phyloP scores from a whole-genome alignment of 2,888 invertebrate genomes.

The Eupithecia abbreviata region DNA sequence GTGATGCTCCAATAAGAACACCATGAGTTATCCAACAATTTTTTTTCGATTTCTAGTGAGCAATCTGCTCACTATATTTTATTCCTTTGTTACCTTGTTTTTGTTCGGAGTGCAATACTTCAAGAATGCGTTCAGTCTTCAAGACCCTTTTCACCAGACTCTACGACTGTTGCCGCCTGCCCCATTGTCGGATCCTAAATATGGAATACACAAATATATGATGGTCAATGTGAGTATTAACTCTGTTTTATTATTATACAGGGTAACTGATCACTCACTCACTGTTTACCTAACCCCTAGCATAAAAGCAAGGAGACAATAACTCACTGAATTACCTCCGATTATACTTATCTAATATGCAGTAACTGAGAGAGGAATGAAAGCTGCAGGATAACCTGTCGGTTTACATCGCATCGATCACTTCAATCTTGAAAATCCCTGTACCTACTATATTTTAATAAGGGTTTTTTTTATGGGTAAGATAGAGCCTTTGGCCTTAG shows the following conservation, averaged over 20 bases:
- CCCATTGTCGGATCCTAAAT: constrained; percentile 75
- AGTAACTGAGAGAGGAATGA: background rate
- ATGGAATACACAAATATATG: constrained; percentile 81
- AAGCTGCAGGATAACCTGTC: background rate
- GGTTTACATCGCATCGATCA: too few species aligned
- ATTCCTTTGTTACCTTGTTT: constrained; percentile 52
- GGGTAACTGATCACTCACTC: too few species aligned
- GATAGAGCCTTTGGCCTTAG: too few species aligned
- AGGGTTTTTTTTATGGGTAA: too few species aligned
- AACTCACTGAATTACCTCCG: background rate
- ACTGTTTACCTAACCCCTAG: background rate
- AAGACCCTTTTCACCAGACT: constrained; percentile 64
- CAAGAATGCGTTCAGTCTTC: constrained; percentile 60
- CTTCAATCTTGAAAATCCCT: too few species aligned
- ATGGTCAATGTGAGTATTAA: constrained; percentile 80
- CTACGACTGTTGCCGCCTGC: constrained; percentile 75
- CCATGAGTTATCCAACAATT: constrained; percentile 51
- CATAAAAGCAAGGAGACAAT: background rate
- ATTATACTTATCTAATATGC: background rate
- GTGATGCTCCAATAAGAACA: constrained; percentile 7
- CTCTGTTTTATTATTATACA: background rate
- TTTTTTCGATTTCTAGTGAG: constrained; percentile 54
- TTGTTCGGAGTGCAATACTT: constrained; percentile 58
- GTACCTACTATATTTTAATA: too few species aligned
- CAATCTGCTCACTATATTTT: constrained; percentile 60